Percentiles rank a stretch among this genome's conserved stretches.
phyloP scores from a whole-genome alignment of 2,888 invertebrate genomes.

The Lissonota sp. region DNA sequence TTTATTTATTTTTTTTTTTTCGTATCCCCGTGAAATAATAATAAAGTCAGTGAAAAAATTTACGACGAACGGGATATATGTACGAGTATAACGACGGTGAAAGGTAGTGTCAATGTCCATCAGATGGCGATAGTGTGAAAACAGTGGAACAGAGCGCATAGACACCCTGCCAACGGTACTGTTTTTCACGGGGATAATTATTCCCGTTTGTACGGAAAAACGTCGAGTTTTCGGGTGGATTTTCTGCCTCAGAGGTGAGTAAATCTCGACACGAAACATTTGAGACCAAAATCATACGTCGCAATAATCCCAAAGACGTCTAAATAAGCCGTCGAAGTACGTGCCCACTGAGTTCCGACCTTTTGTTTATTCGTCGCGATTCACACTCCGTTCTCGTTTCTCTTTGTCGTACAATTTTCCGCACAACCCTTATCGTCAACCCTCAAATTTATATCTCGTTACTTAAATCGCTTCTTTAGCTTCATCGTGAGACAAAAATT shows the following conservation, averaged over 20 bases:
- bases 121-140: constrained; percentile 80
- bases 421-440: constrained; percentile 51
- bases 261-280: constrained; percentile 43
- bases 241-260: constrained; percentile 81
- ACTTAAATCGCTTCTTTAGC: constrained; percentile 67
- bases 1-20: background rate
- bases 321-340: constrained; percentile 65
- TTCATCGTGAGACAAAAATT: constrained; percentile 67
- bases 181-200: constrained; percentile 78
- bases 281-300: constrained; percentile 28
- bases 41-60: constrained; percentile 52
- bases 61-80: constrained; percentile 76
- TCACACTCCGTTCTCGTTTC: constrained; percentile 72
- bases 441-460: constrained; percentile 69
- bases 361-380: constrained; percentile 82
- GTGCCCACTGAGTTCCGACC: constrained; percentile 72
- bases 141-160: constrained; percentile 79
- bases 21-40: constrained; percentile 15
- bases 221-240: constrained; percentile 75
- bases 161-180: constrained; percentile 82
- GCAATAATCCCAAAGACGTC: constrained; percentile 17
- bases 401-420: constrained; percentile 72
- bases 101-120: constrained; percentile 73
- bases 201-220: constrained; percentile 76
- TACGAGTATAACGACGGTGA: constrained; percentile 74